Conservation (phyloP, 2,113 vertebrate species). For the Pseudorectes ferrugineus region DNA sequence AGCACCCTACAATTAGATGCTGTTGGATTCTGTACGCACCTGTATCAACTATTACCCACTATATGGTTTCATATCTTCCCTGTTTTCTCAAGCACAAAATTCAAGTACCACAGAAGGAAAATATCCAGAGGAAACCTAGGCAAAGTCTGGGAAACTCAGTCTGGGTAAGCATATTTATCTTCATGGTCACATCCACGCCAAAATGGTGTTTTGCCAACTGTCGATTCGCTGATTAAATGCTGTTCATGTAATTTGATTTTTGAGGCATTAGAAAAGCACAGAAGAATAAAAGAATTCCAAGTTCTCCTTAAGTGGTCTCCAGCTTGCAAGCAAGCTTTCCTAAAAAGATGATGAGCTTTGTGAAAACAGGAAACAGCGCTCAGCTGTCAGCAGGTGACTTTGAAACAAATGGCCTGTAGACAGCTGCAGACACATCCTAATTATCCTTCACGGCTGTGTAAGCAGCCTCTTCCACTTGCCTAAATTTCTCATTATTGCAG, state of each 20-base stretch:
- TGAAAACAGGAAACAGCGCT: neutral
- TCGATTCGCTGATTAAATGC: rapidly evolving
- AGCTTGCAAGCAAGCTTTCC: neutral
- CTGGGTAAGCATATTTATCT: neutral
- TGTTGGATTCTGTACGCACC: rapidly evolving
- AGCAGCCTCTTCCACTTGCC: neutral
- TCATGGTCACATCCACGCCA: neutral
- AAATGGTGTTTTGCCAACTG: neutral
- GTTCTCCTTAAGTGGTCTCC: neutral
- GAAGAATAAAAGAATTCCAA: neutral
- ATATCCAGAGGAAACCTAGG: neutral
- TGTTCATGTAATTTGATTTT: neutral
- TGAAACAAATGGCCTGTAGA: neutral
- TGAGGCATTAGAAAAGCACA: neutral
- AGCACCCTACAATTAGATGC: neutral
- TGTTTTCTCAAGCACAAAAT: neutral
- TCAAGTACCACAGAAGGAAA: neutral
- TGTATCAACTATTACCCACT: neutral
- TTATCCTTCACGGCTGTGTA: neutral
- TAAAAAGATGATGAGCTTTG: neutral
- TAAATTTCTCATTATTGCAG: neutral
- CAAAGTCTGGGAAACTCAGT: neutral
- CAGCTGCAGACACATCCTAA: neutral
- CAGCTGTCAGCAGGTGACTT: neutral
- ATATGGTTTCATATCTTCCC: neutral